Evolutionary conservation across 2,113 vertebrate species (phyloP), one percentile per base, ranked within the genome.

Genomic region (Thunnus thynnus): DNA sequence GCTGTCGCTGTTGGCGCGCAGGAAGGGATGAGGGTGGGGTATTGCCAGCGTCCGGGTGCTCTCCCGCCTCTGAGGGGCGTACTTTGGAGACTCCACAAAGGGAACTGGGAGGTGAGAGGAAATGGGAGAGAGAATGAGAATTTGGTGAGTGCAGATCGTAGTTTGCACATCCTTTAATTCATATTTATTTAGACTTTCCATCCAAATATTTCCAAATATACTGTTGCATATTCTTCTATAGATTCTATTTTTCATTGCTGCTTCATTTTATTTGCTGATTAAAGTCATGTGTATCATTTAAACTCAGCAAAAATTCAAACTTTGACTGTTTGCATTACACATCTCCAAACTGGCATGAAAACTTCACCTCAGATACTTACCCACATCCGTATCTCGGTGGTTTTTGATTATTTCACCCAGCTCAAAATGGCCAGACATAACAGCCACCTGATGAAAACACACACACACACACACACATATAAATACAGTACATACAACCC

Each of bases 371-470:
- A 17, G 44, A 22, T 13, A 86, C 97, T 95, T 82, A 98, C 97
- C 97, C 74, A 98, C 94, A 13, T 97, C 96, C 66, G 96, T 89
- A 32, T 96, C 97, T 18, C 96, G 93, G 54, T 98, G 97, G 88
- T 96, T 98, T 85, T 97, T 96, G 85, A 98, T 98, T 41, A 98
- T 94, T 87, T 98, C 97, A 72, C 97, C 97, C 52, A 98, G 92
- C 79, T 98, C 97, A 81, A 98, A 98, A 89, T 98, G 96, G 27
- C 97, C 97, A 11, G 97, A 97, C 84, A 98, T 96, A 62, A 98
- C 97, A 10, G 97, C 97, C 74, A 98, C 97, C 97, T 98, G 83
- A 76, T 22, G 5, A 48, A 79, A 30, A 82, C 27, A 56, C 70
- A 70, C 51, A 51, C 3, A 5, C 1, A n/a, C 20, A 69, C n/a